Evolutionary conservation across 2,113 vertebrate species (phyloP).

Genomic region (Abramis brama): DNA sequence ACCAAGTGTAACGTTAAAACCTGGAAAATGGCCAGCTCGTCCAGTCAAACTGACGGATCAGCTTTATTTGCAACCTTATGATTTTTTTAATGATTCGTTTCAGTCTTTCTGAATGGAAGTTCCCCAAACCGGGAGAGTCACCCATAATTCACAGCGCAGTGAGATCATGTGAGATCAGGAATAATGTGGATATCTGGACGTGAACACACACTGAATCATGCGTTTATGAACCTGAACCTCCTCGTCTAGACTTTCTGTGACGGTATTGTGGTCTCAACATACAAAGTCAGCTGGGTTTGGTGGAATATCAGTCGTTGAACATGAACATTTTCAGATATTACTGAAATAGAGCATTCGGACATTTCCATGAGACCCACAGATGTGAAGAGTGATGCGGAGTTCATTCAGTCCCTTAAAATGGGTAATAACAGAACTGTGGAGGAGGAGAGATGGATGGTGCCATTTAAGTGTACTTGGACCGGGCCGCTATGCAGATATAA

Average conservation of each 20-base stretch:
- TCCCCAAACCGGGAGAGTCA: too few relatives aligned
- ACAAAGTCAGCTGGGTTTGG: background rate
- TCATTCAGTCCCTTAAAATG: background rate
- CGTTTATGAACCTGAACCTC: background rate
- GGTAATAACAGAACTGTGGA: background rate
- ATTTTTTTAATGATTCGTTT: too few relatives aligned
- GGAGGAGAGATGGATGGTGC: background rate
- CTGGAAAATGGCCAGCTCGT: too few relatives aligned
- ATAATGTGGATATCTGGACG: background rate
- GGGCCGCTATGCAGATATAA: background rate
- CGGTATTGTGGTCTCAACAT: background rate
- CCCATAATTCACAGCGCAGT: too few relatives aligned
- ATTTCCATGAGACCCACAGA: background rate
- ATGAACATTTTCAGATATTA: background rate
- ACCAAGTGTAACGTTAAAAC: too few relatives aligned
- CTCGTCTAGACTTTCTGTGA: conserved; percentile 1
- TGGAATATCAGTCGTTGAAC: background rate
- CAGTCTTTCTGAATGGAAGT: too few relatives aligned
- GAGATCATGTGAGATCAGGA: too few relatives aligned
- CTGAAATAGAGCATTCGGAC: background rate
- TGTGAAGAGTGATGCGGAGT: background rate
- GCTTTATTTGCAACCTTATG: too few relatives aligned
- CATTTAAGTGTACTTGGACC: conserved; percentile 17
- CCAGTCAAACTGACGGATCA: too few relatives aligned
- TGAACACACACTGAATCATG: background rate